Evolutionary conservation across 2,888 invertebrate genomes (phyloP), one percentile per base, ranked within the genome.

Genomic region (Melanchra persicariae): DNA sequence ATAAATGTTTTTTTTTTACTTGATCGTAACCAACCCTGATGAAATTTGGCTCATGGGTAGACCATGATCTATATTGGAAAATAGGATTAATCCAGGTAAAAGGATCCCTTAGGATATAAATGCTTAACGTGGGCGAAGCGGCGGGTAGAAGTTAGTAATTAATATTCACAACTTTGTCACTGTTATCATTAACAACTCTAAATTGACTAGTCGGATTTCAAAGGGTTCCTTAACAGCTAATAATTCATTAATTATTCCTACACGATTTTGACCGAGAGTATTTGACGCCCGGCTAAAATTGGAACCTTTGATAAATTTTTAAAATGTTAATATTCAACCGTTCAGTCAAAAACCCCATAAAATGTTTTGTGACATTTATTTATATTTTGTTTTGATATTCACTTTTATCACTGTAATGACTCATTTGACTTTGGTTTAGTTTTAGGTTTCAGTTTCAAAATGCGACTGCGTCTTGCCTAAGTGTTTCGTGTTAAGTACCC

Each of bases 191-290:
- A 45, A 19, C 0, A 22, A 34, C 8, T 34, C n/a, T 12, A 17
- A 45, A 26, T 24, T 34, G n/a, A 24, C 12, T 22, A 34, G 17
- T 37, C n/a, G 1, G n/a, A 45, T 26, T 37, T 34, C 19, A 74
- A 26, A 26, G 12, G 15, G 40, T 58, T 34, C 19, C 9, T 9
- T 24, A 22, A 37, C 37, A 22, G 26, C 3, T 37, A 17, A 34
- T n/a, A 22, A 52, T n/a, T 12, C 30, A 34, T 60, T 51, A 15
- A 63, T 74, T 74, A 73, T 43, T 61, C 19, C 10, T n/a, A 34
- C n/a, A n/a, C 7, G 0, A 24, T 26, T 40, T 26, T 45, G 2
- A 30, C n/a, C 19, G n/a, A 34, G 45, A 22, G 24, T 24, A 22
- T 37, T 47, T 37, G 19, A 17, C 45, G 30, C 26, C 8, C 19